Evolutionary conservation across 1,140 invertebrate genomes (phyloP), one percentile per base, ranked within the genome.

Genomic region (Rhopalosiphum padi): DNA sequence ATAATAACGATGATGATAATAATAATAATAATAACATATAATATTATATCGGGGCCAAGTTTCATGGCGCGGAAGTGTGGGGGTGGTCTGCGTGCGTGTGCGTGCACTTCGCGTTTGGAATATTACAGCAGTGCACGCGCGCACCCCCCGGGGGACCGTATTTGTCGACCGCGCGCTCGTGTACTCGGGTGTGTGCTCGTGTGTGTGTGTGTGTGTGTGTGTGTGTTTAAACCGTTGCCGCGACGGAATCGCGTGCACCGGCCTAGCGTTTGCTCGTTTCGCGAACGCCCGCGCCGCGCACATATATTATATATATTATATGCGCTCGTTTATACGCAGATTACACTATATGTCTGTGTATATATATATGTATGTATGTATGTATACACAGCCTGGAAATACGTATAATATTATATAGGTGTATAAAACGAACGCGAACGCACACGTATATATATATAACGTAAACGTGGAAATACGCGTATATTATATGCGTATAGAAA

Each of bases 181-280:
- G 41, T 23, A n/a, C n/a, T n/a, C 22, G 83, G 3, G 83, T 15
- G 35, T 23, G 37, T 9, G 35, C 41, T 41, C 8, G 83, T 25
- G 41, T 23, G 41, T 6, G 41, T 46, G 21, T 46, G 18, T 37
- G 37, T 41, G 21, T n/a, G 2, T 35, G 37, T 37, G 41, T 35
- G 68, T 37, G 35, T 41, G 82, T 85, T 86, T 41, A 43, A 46
- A 30, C 83, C 83, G 83, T 83, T 23, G 82, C 77, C 77, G 77
- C 77, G 77, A 82, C 37, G 37, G 37, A 86, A 86, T 86, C 41
- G 83, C 83, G 83, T 86, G 83, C 83, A 86, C 83, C 37, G 37
- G 83, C 83, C 83, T 86, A 41, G 23, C 83, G 83, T 43, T 37
- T 43, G 83, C 83, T 86, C 37, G 83, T 86, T 43, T 86, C 83